Evolutionary conservation across 2,113 vertebrate species (phyloP).

Genomic region (Cavia porcellus): DNA sequence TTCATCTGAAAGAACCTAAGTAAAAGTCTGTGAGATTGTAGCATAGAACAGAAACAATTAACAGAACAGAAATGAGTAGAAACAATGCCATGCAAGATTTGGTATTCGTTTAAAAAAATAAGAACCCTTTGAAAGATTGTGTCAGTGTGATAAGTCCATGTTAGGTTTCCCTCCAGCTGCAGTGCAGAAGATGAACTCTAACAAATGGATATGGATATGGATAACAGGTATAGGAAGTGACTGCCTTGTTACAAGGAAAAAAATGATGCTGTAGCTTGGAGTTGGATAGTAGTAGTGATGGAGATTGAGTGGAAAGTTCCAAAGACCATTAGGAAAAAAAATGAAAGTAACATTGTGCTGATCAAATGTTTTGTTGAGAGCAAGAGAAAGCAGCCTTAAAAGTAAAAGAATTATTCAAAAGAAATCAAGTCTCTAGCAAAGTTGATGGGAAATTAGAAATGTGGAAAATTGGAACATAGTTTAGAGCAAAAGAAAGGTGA

Average conservation of each 20-base stretch:
- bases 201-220: background rate
- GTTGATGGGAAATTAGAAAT: background rate
- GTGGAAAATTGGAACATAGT: background rate
- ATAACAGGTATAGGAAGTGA: background rate
- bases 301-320: background rate
- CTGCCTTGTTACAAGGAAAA: background rate
- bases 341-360: background rate
- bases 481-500: background rate
- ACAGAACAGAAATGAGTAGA: background rate
- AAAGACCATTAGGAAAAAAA: constrained; percentile 15
- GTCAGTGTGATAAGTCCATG: background rate
- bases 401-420: background rate
- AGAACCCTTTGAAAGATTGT: background rate
- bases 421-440: background rate
- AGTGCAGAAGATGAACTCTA: background rate
- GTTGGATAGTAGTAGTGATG: background rate
- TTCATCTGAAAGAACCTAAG: background rate
- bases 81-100: background rate
- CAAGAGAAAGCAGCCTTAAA: background rate
- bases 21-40: background rate
- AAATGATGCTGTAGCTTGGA: background rate
- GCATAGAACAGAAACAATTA: background rate
- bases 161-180: background rate
- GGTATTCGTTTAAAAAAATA: background rate
- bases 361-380: background rate